phyloP scores from a whole-genome alignment of 64 coral and sea anemone species.

The Stichodactyla helianthus region DNA sequence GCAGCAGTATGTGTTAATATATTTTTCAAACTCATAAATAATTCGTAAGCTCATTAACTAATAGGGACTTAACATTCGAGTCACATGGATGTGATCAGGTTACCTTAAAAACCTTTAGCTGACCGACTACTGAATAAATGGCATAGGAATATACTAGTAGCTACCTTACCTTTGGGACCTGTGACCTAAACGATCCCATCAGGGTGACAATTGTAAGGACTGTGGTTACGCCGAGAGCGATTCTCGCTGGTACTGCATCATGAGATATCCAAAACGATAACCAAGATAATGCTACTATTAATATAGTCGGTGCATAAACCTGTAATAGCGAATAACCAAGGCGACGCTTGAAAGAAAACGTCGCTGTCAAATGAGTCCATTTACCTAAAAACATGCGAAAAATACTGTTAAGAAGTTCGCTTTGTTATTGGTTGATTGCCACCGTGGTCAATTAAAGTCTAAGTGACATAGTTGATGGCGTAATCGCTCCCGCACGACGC shows the following conservation, averaged over 20 bases:
- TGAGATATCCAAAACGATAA: slow-evolving; percentile 56
- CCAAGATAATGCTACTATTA: slow-evolving; percentile 74
- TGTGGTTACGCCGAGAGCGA: slow-evolving; percentile 52
- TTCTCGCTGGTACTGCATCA: slow-evolving; percentile 55
- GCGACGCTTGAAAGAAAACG: slow-evolving; percentile 58
- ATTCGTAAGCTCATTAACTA: no score
- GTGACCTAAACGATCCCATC: slow-evolving; percentile 58
- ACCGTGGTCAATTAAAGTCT: no score
- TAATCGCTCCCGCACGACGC: no score
- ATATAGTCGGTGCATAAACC: slow-evolving; percentile 60
- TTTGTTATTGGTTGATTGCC: no score
- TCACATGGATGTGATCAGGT: no score
- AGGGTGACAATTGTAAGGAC: slow-evolving; percentile 65
- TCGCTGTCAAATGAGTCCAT: slow-evolving; percentile 55
- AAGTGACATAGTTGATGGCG: no score
- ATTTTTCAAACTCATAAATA: no score
- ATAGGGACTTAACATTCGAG: no score
- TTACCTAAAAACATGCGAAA: not conserved
- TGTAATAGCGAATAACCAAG: slow-evolving; percentile 77
- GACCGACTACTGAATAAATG: no score
- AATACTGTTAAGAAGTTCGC: not conserved
- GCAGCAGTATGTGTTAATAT: no score
- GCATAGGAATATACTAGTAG: no score
- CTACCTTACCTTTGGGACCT: slow-evolving; percentile 53
- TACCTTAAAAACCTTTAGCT: no score